Conservation (phyloP, 2,888 invertebrate genomes). For the Agrotis segetum region DNA sequence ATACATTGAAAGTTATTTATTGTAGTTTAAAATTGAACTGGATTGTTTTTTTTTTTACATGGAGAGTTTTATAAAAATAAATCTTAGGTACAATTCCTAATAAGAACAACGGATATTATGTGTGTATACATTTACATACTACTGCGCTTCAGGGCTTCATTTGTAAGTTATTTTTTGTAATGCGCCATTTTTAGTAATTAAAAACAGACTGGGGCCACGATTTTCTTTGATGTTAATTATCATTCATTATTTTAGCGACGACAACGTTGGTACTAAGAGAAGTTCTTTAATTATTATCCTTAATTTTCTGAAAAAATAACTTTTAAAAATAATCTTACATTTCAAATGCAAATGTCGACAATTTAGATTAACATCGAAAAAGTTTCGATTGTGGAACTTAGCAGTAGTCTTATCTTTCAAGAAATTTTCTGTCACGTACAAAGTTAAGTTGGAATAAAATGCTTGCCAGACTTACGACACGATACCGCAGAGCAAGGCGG, state of each 20-base stretch:
- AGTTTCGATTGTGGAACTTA: background rate
- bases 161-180: background rate
- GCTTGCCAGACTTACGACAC: too few species aligned
- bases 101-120: too few species aligned
- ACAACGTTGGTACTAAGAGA: conserved; percentile 14
- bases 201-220: background rate
- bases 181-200: conserved; percentile 3
- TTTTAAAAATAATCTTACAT: background rate
- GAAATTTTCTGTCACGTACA: conserved; percentile 25
- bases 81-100: background rate
- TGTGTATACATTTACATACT: too few species aligned
- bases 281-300: conserved; percentile 4
- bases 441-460: conserved; percentile 5
- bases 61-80: background rate
- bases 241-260: conserved; percentile 22
- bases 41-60: too few species aligned
- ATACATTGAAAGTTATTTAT: background rate
- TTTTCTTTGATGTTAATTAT: conserved; percentile 27
- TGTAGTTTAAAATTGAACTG: background rate
- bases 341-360: background rate
- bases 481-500: too few species aligned
- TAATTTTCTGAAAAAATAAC: background rate
- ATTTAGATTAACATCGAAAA: background rate
- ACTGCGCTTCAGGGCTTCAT: background rate
- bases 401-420: background rate